Base-by-base conservation (phyloP, 2,797 vertebrate species). In the Arnoldichthys spilopterus region DNA sequence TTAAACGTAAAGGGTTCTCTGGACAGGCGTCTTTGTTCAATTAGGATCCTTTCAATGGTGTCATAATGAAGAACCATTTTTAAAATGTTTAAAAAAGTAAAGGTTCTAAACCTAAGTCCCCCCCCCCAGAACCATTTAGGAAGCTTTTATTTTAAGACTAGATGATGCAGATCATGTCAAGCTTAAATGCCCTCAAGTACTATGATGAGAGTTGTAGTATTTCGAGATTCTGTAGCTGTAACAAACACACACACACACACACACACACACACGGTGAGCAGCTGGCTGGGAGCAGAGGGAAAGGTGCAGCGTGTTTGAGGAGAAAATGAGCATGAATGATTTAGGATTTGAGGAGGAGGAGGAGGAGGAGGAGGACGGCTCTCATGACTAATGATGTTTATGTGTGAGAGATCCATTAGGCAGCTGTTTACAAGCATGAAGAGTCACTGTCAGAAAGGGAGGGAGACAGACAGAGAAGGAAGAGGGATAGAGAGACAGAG, bases 401-500 rank as follows among this genome's bases (percentile, higher is more conserved):
- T 81, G 79, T 84, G 81, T 68, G 74, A 74, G 82, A 82, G 79
- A 79, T 67, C 81, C 82, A 83, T 86, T 84, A 84, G 80, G 86
- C 87, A 84, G 82, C 80, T 83, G 84, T 85, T 84, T 85, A 80
- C 85, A 86, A 78, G 77, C 74, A 30, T 72, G 76, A 83, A 77
- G 54, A 72, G 59, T 54, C 58, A 54, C 82, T 75, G 82, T 76
- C 62, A 80, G 64, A 11, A 37, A 63, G 67, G 20, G 61, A 58
- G 15, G 40, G 43, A 69, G 22, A 74, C 4, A 47, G 40, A 47
- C 13, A 28, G 6, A n/a, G 77, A 64, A 66, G 45, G 37, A 12
- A 40, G 68, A 80, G 64, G 7, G 45, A 58, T 26, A 45, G 49
- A 37, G 22, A 58, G 6, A 26, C 73, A 69, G 37, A 49, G 45